Evolutionary conservation across 2,797 vertebrate genomes (phyloP).

Genomic region (Gallirallus australis): DNA sequence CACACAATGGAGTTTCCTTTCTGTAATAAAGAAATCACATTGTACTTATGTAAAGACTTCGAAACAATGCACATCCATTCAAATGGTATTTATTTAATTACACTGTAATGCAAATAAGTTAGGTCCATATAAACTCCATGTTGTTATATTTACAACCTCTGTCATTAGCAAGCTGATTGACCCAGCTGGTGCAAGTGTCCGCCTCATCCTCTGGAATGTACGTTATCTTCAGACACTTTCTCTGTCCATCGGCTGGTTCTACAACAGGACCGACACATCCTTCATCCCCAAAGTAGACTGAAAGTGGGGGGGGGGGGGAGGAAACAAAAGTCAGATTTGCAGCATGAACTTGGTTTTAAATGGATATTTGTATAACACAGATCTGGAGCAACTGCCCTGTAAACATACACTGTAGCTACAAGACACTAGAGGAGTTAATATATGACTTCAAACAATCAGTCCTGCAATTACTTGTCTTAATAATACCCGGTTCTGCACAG

Average conservation of each 20-base stretch:
- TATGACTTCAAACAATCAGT: neutral
- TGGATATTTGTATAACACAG: neutral
- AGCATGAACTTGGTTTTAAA: neutral
- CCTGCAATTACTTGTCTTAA: neutral
- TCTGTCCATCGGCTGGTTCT: constrained; percentile 52
- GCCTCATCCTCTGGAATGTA: constrained; percentile 57
- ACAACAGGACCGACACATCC: constrained; percentile 60
- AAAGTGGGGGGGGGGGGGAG: constrained; percentile 56
- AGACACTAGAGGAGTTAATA: neutral
- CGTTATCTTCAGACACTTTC: constrained; percentile 60
- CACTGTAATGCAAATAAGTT: constrained; percentile 70
- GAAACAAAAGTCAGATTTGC: constrained; percentile 48
- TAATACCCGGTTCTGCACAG: neutral
- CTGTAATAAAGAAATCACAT: neutral
- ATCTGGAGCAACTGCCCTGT: neutral
- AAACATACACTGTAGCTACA: neutral
- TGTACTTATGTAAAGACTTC: constrained; percentile 35
- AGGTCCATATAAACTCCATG: constrained; percentile 67
- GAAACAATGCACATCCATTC: constrained; percentile 50
- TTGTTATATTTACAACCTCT: constrained; percentile 52
- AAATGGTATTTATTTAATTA: constrained; percentile 79
- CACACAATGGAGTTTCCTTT: rapidly evolving
- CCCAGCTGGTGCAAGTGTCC: constrained; percentile 33
- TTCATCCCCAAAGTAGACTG: constrained; percentile 85
- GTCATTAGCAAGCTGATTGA: constrained; percentile 42